These are phyloP conservation scores for Lycophotia porphyrea DNA, from an alignment of 2,888 invertebrate genomes.

Conservation along the genomic window DNA sequence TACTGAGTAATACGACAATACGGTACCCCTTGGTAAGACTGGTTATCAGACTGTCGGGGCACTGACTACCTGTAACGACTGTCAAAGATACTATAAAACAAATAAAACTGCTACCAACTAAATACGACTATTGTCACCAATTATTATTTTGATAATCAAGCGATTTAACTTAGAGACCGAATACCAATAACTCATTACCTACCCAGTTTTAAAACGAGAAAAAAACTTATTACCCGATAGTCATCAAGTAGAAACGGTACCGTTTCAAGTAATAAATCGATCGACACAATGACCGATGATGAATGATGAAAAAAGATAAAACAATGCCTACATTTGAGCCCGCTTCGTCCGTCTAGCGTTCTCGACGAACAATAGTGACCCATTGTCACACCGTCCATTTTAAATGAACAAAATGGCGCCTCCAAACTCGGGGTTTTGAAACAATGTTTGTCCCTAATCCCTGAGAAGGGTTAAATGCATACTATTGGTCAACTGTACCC, in stretches of 20 bases:
- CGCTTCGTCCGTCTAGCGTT: constrained; percentile 79
- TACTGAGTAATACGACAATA: no score
- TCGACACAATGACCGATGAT: constrained; percentile 42
- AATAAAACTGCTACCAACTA: no score
- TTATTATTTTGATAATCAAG: not conserved
- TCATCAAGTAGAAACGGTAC: not conserved
- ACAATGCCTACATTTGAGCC: constrained; percentile 85
- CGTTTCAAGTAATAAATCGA: constrained; percentile 10
- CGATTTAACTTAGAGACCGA: not conserved
- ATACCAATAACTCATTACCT: not conserved
- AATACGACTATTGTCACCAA: not conserved
- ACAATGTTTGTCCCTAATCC: constrained; percentile 87
- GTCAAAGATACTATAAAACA: no score
- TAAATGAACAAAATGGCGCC: constrained; percentile 90
- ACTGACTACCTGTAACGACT: no score
- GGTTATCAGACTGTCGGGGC: no score
- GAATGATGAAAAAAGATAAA: constrained; percentile 84
- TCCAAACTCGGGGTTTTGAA: constrained; percentile 84
- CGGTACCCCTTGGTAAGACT: no score
- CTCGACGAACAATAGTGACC: constrained; percentile 84
- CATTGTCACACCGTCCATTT: constrained; percentile 89
- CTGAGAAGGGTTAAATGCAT: constrained; percentile 88
- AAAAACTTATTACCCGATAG: not conserved
- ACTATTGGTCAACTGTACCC: constrained; percentile 88
- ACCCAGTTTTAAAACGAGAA: not conserved